Evolutionary conservation across 2,888 invertebrate genomes (phyloP).

Genomic region (Cheilosia pagana): DNA sequence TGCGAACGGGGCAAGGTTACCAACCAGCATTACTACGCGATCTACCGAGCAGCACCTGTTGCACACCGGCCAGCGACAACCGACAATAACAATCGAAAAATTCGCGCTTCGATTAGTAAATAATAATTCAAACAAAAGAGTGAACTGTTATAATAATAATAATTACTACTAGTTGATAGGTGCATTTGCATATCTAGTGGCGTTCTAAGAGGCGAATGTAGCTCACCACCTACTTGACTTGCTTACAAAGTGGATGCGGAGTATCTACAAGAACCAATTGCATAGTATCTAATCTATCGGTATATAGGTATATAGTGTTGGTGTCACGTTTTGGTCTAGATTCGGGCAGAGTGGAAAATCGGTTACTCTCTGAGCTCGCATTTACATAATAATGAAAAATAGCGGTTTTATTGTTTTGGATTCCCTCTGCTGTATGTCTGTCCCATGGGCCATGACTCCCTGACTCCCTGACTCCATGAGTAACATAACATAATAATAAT

Average conservation of each 20-base stretch:
- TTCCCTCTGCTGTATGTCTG: conserved; percentile 3
- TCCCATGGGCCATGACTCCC: too few species aligned
- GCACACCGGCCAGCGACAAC: conserved; percentile 27
- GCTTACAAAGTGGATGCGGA: conserved; percentile 30
- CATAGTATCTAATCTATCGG: not conserved
- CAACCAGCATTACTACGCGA: conserved; percentile 44
- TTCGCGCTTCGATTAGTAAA: conserved; percentile 7
- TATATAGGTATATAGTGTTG: too few species aligned
- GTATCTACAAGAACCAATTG: conserved; percentile 46
- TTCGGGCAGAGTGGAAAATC: conserved; percentile 28
- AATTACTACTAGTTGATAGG: conserved; percentile 8
- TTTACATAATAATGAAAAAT: conserved; percentile 65
- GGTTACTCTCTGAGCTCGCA: conserved; percentile 12
- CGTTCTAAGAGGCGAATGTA: conserved; percentile 35
- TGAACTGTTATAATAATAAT: conserved; percentile 37
- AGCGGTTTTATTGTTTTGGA: conserved; percentile 44
- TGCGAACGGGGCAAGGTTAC: conserved; percentile 52
- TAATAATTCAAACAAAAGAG: conserved; percentile 19
- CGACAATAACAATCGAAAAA: not conserved
- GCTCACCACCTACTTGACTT: conserved; percentile 59
- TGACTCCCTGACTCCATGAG: conserved; percentile 3
- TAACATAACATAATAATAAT: conserved; percentile 19
- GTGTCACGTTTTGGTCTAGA: conserved; percentile 65
- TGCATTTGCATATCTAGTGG: not conserved
- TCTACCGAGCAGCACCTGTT: conserved; percentile 54